Percentiles rank a stretch among this genome's conserved stretches.
phyloP scores from a whole-genome alignment of 2,113 vertebrate species.

The Centropristis striata region DNA sequence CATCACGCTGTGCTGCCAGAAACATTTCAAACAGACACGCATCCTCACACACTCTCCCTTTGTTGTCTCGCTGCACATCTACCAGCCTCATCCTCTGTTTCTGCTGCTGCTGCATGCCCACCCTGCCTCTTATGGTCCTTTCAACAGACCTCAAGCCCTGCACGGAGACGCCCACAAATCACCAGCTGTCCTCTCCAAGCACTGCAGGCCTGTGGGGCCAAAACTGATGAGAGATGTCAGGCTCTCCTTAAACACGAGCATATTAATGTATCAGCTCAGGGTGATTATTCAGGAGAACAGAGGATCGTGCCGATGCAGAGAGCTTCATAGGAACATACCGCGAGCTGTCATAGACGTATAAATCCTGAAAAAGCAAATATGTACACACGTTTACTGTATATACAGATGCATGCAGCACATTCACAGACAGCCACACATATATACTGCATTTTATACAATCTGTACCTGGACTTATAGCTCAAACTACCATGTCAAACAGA shows the following conservation, averaged over 20 bases:
- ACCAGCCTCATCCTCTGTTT: slow-evolving; percentile 14
- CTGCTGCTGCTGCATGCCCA: slow-evolving; percentile 51
- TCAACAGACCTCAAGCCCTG: slow-evolving; percentile 25
- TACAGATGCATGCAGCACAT: neutral
- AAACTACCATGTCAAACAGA: neutral
- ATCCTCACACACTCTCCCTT: slow-evolving; percentile 7
- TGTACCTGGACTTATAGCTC: neutral
- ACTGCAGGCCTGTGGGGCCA: slow-evolving; percentile 50
- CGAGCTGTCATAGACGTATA: neutral
- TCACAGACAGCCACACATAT: neutral
- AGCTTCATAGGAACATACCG: neutral
- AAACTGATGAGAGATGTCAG: slow-evolving; percentile 61
- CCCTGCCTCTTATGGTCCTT: slow-evolving; percentile 84
- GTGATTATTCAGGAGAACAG: slow-evolving; percentile 18
- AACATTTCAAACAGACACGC: slow-evolving; percentile 72
- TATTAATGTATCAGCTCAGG: slow-evolving; percentile 48
- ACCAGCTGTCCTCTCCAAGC: slow-evolving; percentile 46
- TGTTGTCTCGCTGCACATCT: slow-evolving; percentile 9
- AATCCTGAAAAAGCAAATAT: neutral
- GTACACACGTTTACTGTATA: neutral
- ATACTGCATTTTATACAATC: neutral
- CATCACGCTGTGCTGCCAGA: slow-evolving; percentile 62
- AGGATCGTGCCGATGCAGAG: neutral
- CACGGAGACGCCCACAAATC: slow-evolving; percentile 69
- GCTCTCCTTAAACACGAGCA: slow-evolving; percentile 69